Conservation (phyloP, 92 coral and sea anemone species). For the Zoanthus sociatus region DNA sequence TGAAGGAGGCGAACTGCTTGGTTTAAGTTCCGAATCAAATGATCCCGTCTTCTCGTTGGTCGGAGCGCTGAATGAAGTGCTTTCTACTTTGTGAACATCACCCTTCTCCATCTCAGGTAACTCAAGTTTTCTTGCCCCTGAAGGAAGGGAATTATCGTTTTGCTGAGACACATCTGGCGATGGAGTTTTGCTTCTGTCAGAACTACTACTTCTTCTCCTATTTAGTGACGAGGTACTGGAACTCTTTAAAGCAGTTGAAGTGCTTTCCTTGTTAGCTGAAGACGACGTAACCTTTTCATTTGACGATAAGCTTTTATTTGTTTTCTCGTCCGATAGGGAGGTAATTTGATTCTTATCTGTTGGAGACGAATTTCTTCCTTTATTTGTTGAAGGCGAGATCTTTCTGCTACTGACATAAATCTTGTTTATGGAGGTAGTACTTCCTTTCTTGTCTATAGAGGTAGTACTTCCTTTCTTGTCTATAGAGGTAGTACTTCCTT, state of each 20-base stretch:
- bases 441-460: too few relatives aligned
- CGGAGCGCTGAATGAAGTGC: not conserved
- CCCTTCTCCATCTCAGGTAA: not conserved
- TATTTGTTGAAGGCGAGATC: not conserved
- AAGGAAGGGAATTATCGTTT: constrained; percentile 9
- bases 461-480: not conserved
- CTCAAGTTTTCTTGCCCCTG: constrained; percentile 7
- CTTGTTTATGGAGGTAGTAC: not conserved
- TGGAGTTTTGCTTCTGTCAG: constrained; percentile 29
- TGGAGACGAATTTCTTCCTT: not conserved
- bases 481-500: too few relatives aligned
- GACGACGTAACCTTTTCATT: not conserved
- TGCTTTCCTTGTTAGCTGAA: not conserved
- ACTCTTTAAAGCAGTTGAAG: not conserved
- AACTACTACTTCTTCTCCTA: not conserved
- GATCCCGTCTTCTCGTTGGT: not conserved
- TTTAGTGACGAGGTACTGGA: constrained; percentile 8
- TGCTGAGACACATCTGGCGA: not conserved
- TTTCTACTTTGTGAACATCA: not conserved
- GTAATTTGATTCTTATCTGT: not conserved
- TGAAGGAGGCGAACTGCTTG: constrained; percentile 3
- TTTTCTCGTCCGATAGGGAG: not conserved
- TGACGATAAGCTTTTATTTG: not conserved
- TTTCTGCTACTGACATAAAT: not conserved
- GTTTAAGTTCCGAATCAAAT: not conserved